Evolutionary conservation across 2,113 vertebrate species (phyloP), one percentile per base, ranked within the genome.

Genomic region (Baryphthengus martii): DNA sequence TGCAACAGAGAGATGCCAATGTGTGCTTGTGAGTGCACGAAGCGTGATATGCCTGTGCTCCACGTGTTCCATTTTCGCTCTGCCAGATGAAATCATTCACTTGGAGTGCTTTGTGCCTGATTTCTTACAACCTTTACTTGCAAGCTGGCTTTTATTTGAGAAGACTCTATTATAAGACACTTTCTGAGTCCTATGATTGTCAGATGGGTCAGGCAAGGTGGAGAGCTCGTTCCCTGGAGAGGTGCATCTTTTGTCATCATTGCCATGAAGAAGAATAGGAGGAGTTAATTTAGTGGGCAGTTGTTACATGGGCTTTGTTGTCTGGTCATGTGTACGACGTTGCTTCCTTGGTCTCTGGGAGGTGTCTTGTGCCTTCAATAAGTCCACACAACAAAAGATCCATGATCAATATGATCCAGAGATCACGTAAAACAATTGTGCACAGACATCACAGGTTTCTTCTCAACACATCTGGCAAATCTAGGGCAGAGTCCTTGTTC

Each of bases 11-110:
- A 37, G 6, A 85, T 18, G 44, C 18, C 8, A 33, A 2, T 50
- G 21, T 29, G 31, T 35, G 31, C 40, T 21, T 1, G 0, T 23
- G 45, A 42, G 20, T 11, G 23, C 29, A 40, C 0, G 0, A 59
- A 31, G 35, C 42, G 33, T 0, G 0, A 33, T 20, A 17, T 33
- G 4, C 9, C 15, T 53, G 7, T 53, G 7, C 15, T 88, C 21
- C 62, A 76, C 1, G 3, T 17, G 11, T 71, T 89, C 24, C 8
- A 2, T 26, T 74, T 89, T 39, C 85, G 42, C 40, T 82, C 63
- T 85, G 59, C 53, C 39, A 42, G 58, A 80, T 35, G 20, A 88
- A 89, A 78, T 70, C 20, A 45, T 89, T 85, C 74, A 24, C 40
- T 70, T 70, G 62, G 17, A 62, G 59, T 40, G 37, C 84, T 89